Evolutionary conservation across 2,888 invertebrate species (phyloP).

Genomic region (Ormia ochracea): DNA sequence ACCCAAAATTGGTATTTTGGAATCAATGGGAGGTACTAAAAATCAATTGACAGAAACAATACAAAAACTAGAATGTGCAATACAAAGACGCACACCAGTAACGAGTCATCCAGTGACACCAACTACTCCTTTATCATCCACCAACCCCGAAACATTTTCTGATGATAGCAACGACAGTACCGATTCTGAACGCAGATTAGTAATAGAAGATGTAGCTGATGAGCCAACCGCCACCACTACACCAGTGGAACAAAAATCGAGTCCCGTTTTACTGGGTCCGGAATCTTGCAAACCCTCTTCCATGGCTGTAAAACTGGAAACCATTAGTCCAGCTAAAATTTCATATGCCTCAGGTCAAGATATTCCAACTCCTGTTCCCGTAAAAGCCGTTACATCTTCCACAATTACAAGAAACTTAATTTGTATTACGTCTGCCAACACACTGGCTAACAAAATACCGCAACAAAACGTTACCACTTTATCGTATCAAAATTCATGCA

Average conservation of each 20-base stretch:
- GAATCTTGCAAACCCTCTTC: slow-evolving; percentile 51
- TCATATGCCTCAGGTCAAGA: slow-evolving; percentile 47
- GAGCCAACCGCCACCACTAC: slow-evolving; percentile 64
- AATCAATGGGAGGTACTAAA: slow-evolving; percentile 77
- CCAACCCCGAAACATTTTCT: slow-evolving; percentile 72
- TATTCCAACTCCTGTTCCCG: slow-evolving; percentile 65
- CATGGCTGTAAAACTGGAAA: slow-evolving; percentile 64
- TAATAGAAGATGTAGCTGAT: slow-evolving; percentile 79
- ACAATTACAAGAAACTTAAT: slow-evolving; percentile 13
- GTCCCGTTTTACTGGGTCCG: slow-evolving; percentile 63
- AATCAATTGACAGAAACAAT: slow-evolving; percentile 81
- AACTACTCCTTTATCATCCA: slow-evolving; percentile 64
- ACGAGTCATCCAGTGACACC: slow-evolving; percentile 65
- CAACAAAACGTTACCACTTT: neutral
- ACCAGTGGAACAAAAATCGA: slow-evolving; percentile 65
- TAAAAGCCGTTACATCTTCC: slow-evolving; percentile 64
- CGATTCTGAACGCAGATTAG: slow-evolving; percentile 81
- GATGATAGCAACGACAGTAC: slow-evolving; percentile 82
- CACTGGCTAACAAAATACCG: slow-evolving; percentile 14
- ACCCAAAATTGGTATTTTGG: slow-evolving; percentile 73
- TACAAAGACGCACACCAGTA: slow-evolving; percentile 74
- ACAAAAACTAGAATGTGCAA: slow-evolving; percentile 79
- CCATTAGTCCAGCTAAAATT: slow-evolving; percentile 55
- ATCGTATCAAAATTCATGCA: slow-evolving; percentile 18
- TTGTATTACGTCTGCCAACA: slow-evolving; percentile 1